These are phyloP conservation scores for Glossophaga mutica DNA, from an alignment of 2,797 vertebrate genomes.

Conservation along the genomic window DNA sequence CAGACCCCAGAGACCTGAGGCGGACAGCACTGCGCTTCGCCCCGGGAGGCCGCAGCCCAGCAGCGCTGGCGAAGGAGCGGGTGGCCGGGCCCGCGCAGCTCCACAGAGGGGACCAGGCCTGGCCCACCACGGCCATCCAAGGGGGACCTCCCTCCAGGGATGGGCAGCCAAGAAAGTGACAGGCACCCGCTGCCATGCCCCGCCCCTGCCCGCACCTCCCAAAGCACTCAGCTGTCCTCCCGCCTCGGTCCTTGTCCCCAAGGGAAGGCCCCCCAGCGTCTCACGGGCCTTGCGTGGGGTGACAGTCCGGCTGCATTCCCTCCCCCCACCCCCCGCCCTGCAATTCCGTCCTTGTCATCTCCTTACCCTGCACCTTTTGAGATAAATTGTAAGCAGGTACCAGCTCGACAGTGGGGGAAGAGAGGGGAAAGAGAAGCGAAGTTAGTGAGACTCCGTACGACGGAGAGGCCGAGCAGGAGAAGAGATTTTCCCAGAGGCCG, in stretches of 20 bases:
- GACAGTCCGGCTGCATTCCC: fast-evolving
- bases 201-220: fast-evolving
- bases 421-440: too few species aligned
- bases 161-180: neutral
- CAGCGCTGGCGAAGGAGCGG: neutral
- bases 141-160: fast-evolving
- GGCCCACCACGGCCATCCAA: neutral
- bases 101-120: neutral
- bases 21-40: neutral
- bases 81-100: fast-evolving
- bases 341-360: neutral
- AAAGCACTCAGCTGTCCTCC: fast-evolving
- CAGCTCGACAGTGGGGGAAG: fast-evolving
- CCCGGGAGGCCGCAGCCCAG: neutral
- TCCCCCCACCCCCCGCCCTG: neutral
- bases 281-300: fast-evolving
- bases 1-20: neutral
- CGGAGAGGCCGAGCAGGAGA: fast-evolving
- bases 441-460: fast-evolving
- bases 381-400: too few species aligned
- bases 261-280: neutral
- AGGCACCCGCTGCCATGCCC: fast-evolving
- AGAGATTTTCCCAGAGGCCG: fast-evolving
- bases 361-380: too few species aligned
- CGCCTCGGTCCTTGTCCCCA: neutral